Evolutionary conservation across 2,113 vertebrate genomes (phyloP).

Genomic region (Hemibagrus wyckioides): DNA sequence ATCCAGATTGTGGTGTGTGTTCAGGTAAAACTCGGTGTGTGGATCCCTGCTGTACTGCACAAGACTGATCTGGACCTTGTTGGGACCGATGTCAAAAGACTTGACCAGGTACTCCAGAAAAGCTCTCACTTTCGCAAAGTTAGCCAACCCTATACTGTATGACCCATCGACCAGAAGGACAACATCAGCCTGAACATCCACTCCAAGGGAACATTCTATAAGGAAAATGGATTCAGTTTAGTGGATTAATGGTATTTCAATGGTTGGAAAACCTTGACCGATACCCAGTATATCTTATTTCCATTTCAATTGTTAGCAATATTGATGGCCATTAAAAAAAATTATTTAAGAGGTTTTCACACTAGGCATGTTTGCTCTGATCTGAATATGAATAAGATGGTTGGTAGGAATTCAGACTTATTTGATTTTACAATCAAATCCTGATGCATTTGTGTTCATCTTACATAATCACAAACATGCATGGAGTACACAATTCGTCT

Average conservation of each 20-base stretch:
- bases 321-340: not conserved
- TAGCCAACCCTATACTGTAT: conserved; percentile 94
- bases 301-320: not conserved
- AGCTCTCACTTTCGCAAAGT: conserved; percentile 95
- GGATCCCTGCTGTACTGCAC: conserved; percentile 97
- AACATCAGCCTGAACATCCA: conserved; percentile 94
- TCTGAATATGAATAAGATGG: no score
- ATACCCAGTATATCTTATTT: not conserved
- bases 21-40: conserved; percentile 91
- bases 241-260: conserved; percentile 1
- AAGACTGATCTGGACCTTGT: conserved; percentile 94
- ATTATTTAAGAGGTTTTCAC: no score
- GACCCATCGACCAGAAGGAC: conserved; percentile 97
- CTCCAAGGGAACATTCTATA: conserved; percentile 90
- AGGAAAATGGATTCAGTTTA: conserved; percentile 48
- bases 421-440: no score
- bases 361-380: no score
- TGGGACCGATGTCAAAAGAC: conserved; percentile 88
- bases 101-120: conserved; percentile 95
- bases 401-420: no score
- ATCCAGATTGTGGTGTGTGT: conserved; percentile 82
- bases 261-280: not conserved
- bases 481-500: no score
- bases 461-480: no score
- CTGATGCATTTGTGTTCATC: no score